phyloP scores from a whole-genome alignment of 2,797 vertebrate genomes.

The Coregonus ussuriensis region DNA sequence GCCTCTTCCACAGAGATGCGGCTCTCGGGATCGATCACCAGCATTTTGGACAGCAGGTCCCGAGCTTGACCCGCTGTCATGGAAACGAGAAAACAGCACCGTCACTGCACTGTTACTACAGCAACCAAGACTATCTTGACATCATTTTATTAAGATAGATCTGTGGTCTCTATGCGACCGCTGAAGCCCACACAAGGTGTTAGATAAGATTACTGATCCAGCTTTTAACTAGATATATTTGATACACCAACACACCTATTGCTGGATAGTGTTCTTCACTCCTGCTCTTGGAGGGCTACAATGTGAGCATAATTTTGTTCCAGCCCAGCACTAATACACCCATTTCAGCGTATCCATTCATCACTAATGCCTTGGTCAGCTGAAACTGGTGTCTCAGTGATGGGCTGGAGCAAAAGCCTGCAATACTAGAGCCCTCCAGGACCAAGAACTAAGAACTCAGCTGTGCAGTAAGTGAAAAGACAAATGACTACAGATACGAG shows the following conservation, averaged over 20 bases:
- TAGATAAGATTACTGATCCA: too few species aligned
- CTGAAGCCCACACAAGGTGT: constrained; percentile 17
- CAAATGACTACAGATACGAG: constrained; percentile 6
- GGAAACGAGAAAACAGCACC: constrained; percentile 14
- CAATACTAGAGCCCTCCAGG: background rate
- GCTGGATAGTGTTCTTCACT: too few species aligned
- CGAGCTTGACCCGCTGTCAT: constrained; percentile 89
- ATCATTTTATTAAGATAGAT: constrained; percentile 25
- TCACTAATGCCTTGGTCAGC: background rate
- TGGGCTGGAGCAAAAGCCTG: background rate
- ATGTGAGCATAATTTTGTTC: too few species aligned
- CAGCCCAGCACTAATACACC: too few species aligned
- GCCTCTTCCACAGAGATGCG: constrained; percentile 96
- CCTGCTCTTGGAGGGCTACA: too few species aligned
- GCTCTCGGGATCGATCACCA: constrained; percentile 94
- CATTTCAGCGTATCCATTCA: background rate
- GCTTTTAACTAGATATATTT: too few species aligned
- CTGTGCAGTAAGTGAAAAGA: background rate
- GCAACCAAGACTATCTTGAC: constrained; percentile 36
- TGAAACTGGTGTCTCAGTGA: background rate
- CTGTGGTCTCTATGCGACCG: constrained; percentile 14
- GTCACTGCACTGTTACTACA: constrained; percentile 47
- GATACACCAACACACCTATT: background rate
- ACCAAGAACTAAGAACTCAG: background rate
- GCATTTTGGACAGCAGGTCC: constrained; percentile 96